A percentile compares a stretch with the other conserved stretches of the same genome.
These are phyloP conservation scores for Eurystomus glaucurus DNA, from an alignment of 2,797 vertebrate species.

Conservation along the genomic window DNA sequence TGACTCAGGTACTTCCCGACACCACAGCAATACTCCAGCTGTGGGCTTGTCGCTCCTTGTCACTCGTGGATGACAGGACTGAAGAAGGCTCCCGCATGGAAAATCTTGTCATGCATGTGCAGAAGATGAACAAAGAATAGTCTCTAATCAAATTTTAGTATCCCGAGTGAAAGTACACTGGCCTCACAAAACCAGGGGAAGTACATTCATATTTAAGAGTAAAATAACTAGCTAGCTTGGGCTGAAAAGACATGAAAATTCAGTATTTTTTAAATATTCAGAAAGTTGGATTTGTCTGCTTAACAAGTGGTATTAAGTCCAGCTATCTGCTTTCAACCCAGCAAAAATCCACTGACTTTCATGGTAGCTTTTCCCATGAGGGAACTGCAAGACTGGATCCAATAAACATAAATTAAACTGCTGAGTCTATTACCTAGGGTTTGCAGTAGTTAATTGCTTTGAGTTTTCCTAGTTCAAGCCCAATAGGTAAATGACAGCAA, in stretches of 20 bases:
- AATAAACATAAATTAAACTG: not conserved
- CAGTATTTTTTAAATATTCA: not conserved
- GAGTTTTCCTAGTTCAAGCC: not conserved
- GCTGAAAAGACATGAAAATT: not conserved
- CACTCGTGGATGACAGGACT: not conserved
- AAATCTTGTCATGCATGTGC: not conserved
- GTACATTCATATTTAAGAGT: not conserved
- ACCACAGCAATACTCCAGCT: not conserved
- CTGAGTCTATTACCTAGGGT: not conserved
- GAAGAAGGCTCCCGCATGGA: not conserved
- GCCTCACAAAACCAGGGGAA: not conserved
- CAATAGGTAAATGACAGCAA: not conserved
- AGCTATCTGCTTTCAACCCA: not conserved
- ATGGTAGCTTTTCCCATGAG: not conserved
- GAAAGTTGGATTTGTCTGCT: not conserved
- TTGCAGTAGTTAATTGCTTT: not conserved
- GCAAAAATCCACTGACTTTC: not conserved
- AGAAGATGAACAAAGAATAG: not conserved
- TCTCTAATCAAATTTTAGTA: not conserved
- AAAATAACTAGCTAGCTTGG: not conserved
- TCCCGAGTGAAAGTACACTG: not conserved
- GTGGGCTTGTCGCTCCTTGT: not conserved
- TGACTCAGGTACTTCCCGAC: rapidly evolving
- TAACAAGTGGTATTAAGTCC: not conserved
- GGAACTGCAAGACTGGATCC: not conserved